These are phyloP conservation scores for Habrosyne pyritoides DNA, from an alignment of 2,888 invertebrate species.

Conservation along the genomic window DNA sequence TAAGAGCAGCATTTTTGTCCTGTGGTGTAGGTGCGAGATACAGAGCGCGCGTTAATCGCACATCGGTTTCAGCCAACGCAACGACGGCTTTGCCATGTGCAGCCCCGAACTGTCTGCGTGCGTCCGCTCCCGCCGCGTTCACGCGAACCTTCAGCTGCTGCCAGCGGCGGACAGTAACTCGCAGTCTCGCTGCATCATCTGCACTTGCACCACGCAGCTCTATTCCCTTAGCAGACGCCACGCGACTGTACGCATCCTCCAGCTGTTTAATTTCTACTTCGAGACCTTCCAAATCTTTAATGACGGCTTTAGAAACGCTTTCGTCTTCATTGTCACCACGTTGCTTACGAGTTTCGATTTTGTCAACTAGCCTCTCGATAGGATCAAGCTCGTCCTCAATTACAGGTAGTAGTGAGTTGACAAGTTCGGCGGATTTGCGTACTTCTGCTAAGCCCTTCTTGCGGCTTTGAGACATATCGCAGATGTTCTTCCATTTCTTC, in stretches of 20 bases:
- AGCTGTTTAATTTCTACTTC: conserved; percentile 85
- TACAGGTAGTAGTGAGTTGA: conserved; percentile 85
- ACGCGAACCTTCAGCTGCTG: conserved; percentile 85
- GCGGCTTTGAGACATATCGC: conserved; percentile 88
- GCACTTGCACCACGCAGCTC: conserved; percentile 86
- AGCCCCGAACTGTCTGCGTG: conserved; percentile 87
- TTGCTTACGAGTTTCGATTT: conserved; percentile 71
- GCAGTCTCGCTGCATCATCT: conserved; percentile 86
- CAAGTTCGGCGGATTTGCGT: conserved; percentile 85
- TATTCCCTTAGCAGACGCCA: conserved; percentile 86
- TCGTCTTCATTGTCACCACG: conserved; percentile 75
- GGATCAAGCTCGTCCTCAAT: conserved; percentile 85
- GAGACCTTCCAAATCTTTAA: conserved; percentile 84
- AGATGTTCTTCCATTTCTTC: conserved; percentile 91
- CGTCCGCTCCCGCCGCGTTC: conserved; percentile 83
- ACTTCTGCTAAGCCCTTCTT: conserved; percentile 69
- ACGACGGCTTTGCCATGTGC: conserved; percentile 89
- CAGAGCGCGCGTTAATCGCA: conserved; percentile 87
- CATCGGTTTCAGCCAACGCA: conserved; percentile 88
- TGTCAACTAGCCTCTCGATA: conserved; percentile 84
- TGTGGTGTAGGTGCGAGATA: conserved; percentile 81
- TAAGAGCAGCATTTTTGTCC: conserved; percentile 67
- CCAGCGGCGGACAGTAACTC: conserved; percentile 86
- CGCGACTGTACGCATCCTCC: conserved; percentile 87
- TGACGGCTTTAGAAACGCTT: conserved; percentile 83